These are phyloP conservation scores for Rhorus exstirpatorius DNA, from an alignment of 2,888 invertebrate genomes.

Conservation along the genomic window DNA sequence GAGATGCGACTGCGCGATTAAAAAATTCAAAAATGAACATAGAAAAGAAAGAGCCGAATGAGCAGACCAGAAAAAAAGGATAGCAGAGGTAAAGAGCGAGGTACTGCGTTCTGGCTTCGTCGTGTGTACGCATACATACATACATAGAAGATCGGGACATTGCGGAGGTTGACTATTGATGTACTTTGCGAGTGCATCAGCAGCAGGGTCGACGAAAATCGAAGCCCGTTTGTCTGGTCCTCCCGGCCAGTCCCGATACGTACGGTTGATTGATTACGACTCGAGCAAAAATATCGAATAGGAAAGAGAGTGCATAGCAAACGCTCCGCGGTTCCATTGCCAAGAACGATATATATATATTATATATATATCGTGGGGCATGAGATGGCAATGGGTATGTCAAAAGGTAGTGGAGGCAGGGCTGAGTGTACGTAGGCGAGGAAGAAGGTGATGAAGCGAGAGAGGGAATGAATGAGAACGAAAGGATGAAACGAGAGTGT, in stretches of 20 bases:
- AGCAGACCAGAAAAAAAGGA: constrained; percentile 24
- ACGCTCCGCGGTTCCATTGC: constrained; percentile 44
- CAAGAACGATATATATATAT: constrained; percentile 43
- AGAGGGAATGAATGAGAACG: constrained; percentile 51
- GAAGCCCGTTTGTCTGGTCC: constrained; percentile 67
- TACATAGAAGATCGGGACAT: constrained; percentile 27
- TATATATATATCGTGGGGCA: constrained; percentile 26
- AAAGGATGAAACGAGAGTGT: constrained; percentile 49
- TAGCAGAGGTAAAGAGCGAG: constrained; percentile 23
- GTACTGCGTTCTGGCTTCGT: not conserved
- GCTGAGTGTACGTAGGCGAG: constrained; percentile 22
- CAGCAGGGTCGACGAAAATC: constrained; percentile 64
- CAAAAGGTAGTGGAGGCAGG: constrained; percentile 19
- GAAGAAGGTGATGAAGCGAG: constrained; percentile 45
- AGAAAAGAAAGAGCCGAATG: constrained; percentile 4
- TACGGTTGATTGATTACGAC: constrained; percentile 74
- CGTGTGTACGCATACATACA: not conserved
- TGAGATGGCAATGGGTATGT: constrained; percentile 28
- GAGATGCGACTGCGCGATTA: constrained; percentile 35
- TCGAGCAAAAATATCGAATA: constrained; percentile 65
- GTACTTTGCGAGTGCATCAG: constrained; percentile 65
- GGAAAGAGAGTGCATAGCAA: constrained; percentile 35
- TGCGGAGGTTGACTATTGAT: constrained; percentile 50
- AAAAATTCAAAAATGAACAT: constrained; percentile 36
- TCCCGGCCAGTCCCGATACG: constrained; percentile 61